A percentile compares a stretch with the other conserved stretches of the same genome.
Conservation (phyloP, 1,140 invertebrate species). For the Eumaeus atala region DNA sequence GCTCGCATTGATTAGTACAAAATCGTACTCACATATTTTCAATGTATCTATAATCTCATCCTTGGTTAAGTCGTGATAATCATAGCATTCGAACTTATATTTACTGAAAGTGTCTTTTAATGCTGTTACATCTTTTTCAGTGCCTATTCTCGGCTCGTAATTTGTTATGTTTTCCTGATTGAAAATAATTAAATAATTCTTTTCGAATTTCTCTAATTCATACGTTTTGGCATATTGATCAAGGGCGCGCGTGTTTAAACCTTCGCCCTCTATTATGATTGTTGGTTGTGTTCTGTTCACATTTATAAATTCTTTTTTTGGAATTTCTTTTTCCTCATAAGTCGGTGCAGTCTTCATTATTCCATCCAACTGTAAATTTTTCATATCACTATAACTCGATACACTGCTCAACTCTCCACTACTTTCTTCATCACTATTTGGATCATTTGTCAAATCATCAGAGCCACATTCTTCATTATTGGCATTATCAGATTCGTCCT, state of each 20-base stretch:
- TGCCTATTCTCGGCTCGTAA: constrained; percentile 41
- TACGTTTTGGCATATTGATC: constrained; percentile 43
- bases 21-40: constrained; percentile 38
- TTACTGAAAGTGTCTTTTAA: constrained; percentile 39
- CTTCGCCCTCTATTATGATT: not conserved
- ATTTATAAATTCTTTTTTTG: not conserved
- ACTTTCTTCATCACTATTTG: constrained; percentile 1
- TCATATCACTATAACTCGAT: not conserved
- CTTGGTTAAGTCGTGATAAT: constrained; percentile 40
- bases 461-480: not conserved
- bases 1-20: not conserved
- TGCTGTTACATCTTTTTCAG: constrained; percentile 42
- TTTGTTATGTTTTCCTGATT: constrained; percentile 49
- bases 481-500: not conserved
- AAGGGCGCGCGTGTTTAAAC: constrained; percentile 40
- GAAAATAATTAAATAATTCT: constrained; percentile 52
- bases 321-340: not conserved
- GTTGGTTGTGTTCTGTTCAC: not conserved
- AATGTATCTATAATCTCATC: constrained; percentile 36
- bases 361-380: not conserved
- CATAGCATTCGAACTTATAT: constrained; percentile 43
- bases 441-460: not conserved
- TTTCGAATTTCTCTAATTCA: constrained; percentile 53
- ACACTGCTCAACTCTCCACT: not conserved
- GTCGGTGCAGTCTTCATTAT: not conserved